phyloP scores from a whole-genome alignment of 1,140 invertebrate genomes.

The Caenorhabditis tropicalis region DNA sequence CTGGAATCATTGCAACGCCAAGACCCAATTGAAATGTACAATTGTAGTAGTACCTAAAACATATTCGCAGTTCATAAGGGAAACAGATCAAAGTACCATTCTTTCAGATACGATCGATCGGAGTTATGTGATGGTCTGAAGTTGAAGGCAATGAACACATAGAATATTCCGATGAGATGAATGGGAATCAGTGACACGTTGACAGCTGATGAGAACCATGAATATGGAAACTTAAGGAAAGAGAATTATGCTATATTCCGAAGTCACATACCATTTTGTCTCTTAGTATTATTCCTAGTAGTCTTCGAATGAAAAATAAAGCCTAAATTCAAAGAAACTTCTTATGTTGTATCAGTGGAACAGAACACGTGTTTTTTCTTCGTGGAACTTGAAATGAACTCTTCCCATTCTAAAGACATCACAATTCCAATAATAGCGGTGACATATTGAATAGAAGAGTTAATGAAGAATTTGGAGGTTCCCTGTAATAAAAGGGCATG shows the following conservation, averaged over 20 bases:
- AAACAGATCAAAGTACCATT: no score
- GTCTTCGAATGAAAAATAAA: not conserved
- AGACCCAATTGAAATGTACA: not conserved
- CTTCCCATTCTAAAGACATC: no score
- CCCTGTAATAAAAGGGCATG: no score
- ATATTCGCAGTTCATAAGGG: not conserved
- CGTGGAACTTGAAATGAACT: no score
- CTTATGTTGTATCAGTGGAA: no score
- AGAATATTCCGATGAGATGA: not conserved
- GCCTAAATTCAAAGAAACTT: no score
- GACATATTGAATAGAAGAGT: no score
- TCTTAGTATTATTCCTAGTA: conserved; percentile 5
- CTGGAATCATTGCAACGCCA: not conserved
- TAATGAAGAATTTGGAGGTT: no score
- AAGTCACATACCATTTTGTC: not conserved
- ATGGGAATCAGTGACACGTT: not conserved
- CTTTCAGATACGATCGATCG: not conserved
- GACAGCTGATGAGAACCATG: not conserved
- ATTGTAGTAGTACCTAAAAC: not conserved
- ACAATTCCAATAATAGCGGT: no score
- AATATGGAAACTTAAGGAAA: conserved; percentile 14
- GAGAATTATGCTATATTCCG: not conserved
- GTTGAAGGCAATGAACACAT: conserved; percentile 9
- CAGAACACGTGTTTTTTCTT: no score
- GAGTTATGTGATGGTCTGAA: not conserved